Base-by-base conservation (phyloP, 35 echinoderm and acorn worm species). In the Antedon bifida region DNA sequence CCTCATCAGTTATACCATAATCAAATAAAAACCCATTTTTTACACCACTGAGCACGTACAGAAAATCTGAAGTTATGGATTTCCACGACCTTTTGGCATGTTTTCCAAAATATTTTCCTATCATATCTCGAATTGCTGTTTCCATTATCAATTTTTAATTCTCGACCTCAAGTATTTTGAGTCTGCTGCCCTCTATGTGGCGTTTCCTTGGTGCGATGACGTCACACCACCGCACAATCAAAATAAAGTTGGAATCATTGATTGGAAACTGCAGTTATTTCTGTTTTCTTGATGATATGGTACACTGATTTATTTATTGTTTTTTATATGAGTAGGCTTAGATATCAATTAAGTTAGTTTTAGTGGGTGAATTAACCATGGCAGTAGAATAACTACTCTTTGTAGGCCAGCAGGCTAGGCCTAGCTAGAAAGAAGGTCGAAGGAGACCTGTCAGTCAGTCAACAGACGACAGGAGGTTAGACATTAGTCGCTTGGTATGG, bases 131-230 rank as follows among this genome's bases (percentile, higher is more conserved):
- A 26, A 64, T n/a, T 19, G 51, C 51, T 2, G 51, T 64, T 21
- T 64, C 9, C 51, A 64, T 26, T 21, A 78, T 11, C 31, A 34
- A 82, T 82, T 34, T 38, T 14, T 39, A 39, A 34, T 34, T 1
- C 38, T 79, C 31, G 19, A 80, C 81, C 13, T 42, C 30, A 29
- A 87, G 32, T 44, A 81, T 33, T 78, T 56, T 87, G 42, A 34
- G 35, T 42, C 51, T 64, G 51, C 23, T 64, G 51, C 51, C 38
- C 38, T 42, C 38, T 36, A n/a, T 26, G 9, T 44, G 74, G 29
- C 74, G 83, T 89, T 83, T 76, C 88, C 74, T 80, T 35, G 88
- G 76, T 77, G 84, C 88, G 80, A 12, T 79, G 75, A 89, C 88
- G 88, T 89, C 88, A 89, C 39, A 78, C 75, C 75, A 64, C 32